These are phyloP conservation scores for Dipodomys spectabilis DNA, from an alignment of 2,113 vertebrate species.

Conservation along the genomic window DNA sequence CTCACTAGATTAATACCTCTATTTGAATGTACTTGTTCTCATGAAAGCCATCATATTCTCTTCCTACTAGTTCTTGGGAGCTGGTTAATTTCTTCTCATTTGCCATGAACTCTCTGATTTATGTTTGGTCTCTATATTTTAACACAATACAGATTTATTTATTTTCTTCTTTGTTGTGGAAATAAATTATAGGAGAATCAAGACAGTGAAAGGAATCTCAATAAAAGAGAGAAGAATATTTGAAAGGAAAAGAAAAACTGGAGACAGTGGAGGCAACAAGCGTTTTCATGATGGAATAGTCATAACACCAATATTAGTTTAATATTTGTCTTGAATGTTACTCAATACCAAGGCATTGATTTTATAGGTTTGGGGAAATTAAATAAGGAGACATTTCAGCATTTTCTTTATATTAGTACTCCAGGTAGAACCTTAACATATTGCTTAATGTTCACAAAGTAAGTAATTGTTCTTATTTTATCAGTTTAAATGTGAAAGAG, in stretches of 20 bases:
- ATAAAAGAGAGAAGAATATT: background rate
- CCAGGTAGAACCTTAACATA: background rate
- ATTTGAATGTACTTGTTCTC: background rate
- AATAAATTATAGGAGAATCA: background rate
- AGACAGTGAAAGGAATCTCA: background rate
- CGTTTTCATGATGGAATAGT: background rate
- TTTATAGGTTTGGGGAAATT: background rate
- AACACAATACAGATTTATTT: background rate
- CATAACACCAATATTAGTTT: background rate
- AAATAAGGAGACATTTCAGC: background rate
- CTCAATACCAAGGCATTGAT: background rate
- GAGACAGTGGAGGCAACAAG: background rate
- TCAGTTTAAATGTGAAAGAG: background rate
- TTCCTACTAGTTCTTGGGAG: background rate
- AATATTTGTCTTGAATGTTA: background rate
- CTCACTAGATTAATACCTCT: background rate
- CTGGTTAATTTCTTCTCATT: background rate
- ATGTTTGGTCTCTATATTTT: background rate
- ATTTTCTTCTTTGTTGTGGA: background rate
- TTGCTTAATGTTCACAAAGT: background rate
- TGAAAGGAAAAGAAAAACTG: background rate
- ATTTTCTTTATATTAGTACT: background rate
- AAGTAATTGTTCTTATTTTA: background rate
- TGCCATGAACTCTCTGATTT: background rate
- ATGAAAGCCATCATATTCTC: background rate